phyloP scores from a whole-genome alignment of 2,888 invertebrate genomes.

The Pycnomerus fuliginosus region DNA sequence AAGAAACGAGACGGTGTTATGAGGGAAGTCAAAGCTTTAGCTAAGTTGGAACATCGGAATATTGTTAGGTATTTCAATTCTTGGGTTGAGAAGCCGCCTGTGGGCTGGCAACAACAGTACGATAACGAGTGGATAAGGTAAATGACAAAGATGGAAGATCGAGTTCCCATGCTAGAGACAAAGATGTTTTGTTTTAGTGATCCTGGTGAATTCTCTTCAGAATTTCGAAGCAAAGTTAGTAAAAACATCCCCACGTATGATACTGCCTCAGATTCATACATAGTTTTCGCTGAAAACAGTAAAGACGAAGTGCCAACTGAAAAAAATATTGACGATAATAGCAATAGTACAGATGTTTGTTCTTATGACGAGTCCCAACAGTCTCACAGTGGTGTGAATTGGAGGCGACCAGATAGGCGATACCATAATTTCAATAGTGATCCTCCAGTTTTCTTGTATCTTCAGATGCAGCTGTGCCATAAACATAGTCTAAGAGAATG shows the following conservation, averaged over 20 bases:
- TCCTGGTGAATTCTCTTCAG: neutral
- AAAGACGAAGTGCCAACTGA: conserved; percentile 1
- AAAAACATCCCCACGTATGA: neutral
- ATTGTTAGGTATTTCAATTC: conserved; percentile 96
- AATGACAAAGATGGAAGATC: too few species aligned
- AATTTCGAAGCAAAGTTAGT: neutral
- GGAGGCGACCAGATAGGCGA: conserved; percentile 42
- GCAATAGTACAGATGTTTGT: conserved; percentile 4
- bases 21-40: conserved; percentile 92
- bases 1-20: conserved; percentile 84
- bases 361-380: conserved; percentile 9
- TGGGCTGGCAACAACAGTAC: conserved; percentile 80
- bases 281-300: conserved; percentile 17
- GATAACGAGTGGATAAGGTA: conserved; percentile 63
- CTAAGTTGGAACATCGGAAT: conserved; percentile 90
- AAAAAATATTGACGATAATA: conserved; percentile 3
- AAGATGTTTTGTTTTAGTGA: neutral
- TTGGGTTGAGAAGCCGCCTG: conserved; percentile 92
- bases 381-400: conserved; percentile 25
- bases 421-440: conserved; percentile 37
- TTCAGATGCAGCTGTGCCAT: conserved; percentile 96
- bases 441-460: conserved; percentile 75
- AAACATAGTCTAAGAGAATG: conserved; percentile 89
- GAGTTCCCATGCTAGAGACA: too few species aligned
- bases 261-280: conserved; percentile 20